Base-by-base conservation (phyloP, 1,140 invertebrate species). In the Akabosia matsudoensis region DNA sequence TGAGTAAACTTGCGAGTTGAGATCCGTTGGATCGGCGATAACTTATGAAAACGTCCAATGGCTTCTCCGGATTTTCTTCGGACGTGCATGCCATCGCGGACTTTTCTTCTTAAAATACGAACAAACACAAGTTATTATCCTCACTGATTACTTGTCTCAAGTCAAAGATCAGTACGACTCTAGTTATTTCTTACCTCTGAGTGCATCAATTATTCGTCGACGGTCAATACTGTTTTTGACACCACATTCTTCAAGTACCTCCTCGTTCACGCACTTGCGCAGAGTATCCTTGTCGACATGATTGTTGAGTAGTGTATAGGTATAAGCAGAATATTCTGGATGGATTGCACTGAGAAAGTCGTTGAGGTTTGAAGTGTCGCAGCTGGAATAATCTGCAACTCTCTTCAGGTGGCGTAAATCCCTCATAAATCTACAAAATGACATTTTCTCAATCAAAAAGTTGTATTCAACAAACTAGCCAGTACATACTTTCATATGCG, bases 1-100 rank as follows among this genome's bases (percentile, higher is more conserved):
- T 94, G 64, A 95, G 86, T 77, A 94, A 87, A 88, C 92, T 92
- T 4, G 97, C 97, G 79, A 99, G 86, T 85, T 99, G 97, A 28
- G 97, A 99, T 74, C 97, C 97, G 85, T 97, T 99, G 0, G 96
- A 97, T 82, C 98, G 88, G 80, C 98, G 87, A 84, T 99, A 99
- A 85, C 97, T 98, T 76, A 99, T 96, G 85, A 99, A 99, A 1
- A 98, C 96, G 85, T 99, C 97, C 73, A 97, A 86, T 3, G 91
- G 92, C 84, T 97, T 96, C 82, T 94, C 92, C 80, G 91, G 87
- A 82, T 90, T 91, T 78, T 92, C 92, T 81, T 93, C 90, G 30
- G 85, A 91, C 80, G 88, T 88, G 85, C 83, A 90, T 79, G 85
- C 87, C 82, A 87, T 85, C 79, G 85, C 89, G 83, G 86, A 91